Conservation (phyloP, 2,888 invertebrate genomes). For the Sialis lutaria region DNA sequence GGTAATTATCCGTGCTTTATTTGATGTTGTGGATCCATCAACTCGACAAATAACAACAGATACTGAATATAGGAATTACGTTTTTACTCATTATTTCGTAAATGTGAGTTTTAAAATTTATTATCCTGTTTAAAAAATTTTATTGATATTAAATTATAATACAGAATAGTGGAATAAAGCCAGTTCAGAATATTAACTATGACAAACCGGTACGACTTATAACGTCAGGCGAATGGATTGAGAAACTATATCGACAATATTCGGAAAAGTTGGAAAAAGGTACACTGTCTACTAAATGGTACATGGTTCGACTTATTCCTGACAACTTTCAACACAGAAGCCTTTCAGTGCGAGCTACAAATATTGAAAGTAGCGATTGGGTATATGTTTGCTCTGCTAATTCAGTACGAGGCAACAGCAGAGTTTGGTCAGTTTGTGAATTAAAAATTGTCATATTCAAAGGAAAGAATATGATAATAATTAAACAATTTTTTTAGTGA, state of each 20-base stretch:
- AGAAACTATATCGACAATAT: slow-evolving; percentile 26
- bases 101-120: slow-evolving; percentile 18
- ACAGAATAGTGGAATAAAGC: slow-evolving; percentile 19
- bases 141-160: slow-evolving; percentile 11
- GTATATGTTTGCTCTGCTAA: slow-evolving; percentile 55
- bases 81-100: slow-evolving; percentile 35
- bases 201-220: slow-evolving; percentile 20
- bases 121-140: slow-evolving; percentile 10
- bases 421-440: slow-evolving; percentile 38
- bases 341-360: slow-evolving; percentile 47
- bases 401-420: slow-evolving; percentile 28
- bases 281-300: slow-evolving; percentile 18
- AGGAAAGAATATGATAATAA: background rate
- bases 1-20: slow-evolving; percentile 59
- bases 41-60: slow-evolving; percentile 27
- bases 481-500: slow-evolving; percentile 22
- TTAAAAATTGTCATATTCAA: background rate
- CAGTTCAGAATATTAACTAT: slow-evolving; percentile 17
- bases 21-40: slow-evolving; percentile 52
- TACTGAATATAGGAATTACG: slow-evolving; percentile 19
- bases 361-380: slow-evolving; percentile 57
- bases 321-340: slow-evolving; percentile 35
- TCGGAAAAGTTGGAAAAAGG: slow-evolving; percentile 21
- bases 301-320: slow-evolving; percentile 41
- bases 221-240: slow-evolving; percentile 30